Base-by-base conservation (phyloP, 2,888 invertebrate genomes). In the Polylopha cassiicola region DNA sequence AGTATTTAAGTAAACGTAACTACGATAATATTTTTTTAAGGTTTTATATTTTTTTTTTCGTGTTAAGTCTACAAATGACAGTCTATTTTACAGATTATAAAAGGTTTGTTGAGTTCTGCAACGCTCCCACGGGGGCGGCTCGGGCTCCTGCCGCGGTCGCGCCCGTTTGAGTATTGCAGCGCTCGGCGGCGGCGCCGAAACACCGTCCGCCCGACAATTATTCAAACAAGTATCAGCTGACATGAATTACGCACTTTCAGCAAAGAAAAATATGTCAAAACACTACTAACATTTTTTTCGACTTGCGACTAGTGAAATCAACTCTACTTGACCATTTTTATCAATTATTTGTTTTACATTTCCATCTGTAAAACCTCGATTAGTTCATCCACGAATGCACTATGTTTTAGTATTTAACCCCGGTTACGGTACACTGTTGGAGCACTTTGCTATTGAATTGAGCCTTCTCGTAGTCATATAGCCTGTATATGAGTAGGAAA, bases 201-300 rank as follows among this genome's bases (percentile, higher is more conserved):
- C 50, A 37, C 47, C 44, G 51, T 17, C 10, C 33, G 53, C 46
- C 52, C 55, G 47, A 58, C 59, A 53, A 62, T 67, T 74, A 73
- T 72, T 67, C 58, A 68, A 73, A 68, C 73, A 67, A 70, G 65
- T 75, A 76, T 62, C 84, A 85, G 86, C 86, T 86, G 85, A 81
- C 86, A 86, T 82, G 86, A 86, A 82, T 85, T 76, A 86, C 86
- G 85, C 85, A 86, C 86, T 86, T 86, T 86, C 86, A 86, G 86
- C 86, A 86, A 86, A 85, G 86, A 86, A 86, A 86, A 86, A 85
- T 79, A 86, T 85, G 86, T 86, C 86, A 86, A 86, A 86, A 86
- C 86, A 85, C 86, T 86, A 86, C 85, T 67, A 81, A 82, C 84
- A 73, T 77, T 79, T 77, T 68, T 76, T 80, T 81, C 82, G 77